These are phyloP conservation scores for Tribolium castaneum DNA, from an alignment of 1,140 invertebrate species.

Conservation along the genomic window DNA sequence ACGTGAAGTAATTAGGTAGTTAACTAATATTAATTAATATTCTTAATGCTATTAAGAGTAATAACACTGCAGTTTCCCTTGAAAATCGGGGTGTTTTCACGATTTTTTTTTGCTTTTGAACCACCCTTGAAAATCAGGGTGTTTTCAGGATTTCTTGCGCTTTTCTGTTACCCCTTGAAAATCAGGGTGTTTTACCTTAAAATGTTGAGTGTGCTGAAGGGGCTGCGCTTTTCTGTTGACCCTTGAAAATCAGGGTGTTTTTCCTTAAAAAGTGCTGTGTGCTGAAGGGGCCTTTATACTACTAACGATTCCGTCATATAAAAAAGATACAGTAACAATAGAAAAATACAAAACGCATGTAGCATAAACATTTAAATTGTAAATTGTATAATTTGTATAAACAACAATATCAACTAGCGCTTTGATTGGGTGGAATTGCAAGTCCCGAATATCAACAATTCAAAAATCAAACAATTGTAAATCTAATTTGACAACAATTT, in stretches of 20 bases:
- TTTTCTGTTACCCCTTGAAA: too few species aligned
- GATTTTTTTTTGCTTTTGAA: too few species aligned
- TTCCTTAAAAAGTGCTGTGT: too few species aligned
- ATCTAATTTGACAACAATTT: conserved; percentile 80
- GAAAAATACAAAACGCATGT: conserved; percentile 24
- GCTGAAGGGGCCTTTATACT: too few species aligned
- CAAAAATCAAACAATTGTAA: conserved; percentile 74
- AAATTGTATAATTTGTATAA: conserved; percentile 15
- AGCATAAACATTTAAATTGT: conserved; percentile 16
- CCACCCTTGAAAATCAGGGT: too few species aligned
- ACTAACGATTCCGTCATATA: conserved; percentile 11
- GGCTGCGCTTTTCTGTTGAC: too few species aligned
- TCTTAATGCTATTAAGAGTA: neutral
- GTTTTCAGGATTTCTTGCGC: too few species aligned
- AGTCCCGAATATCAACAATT: conserved; percentile 35
- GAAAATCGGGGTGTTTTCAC: neutral
- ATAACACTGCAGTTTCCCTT: conserved; percentile 5
- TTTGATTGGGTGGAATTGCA: conserved; percentile 27
- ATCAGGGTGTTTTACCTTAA: too few species aligned
- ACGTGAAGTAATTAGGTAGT: too few species aligned
- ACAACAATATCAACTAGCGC: conserved; percentile 26
- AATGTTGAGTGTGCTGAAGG: too few species aligned
- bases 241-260: too few species aligned
- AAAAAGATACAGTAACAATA: conserved; percentile 32
- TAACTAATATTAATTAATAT: neutral